phyloP scores from a whole-genome alignment of 2,113 vertebrate species.

The Rhabdomys dilectus region DNA sequence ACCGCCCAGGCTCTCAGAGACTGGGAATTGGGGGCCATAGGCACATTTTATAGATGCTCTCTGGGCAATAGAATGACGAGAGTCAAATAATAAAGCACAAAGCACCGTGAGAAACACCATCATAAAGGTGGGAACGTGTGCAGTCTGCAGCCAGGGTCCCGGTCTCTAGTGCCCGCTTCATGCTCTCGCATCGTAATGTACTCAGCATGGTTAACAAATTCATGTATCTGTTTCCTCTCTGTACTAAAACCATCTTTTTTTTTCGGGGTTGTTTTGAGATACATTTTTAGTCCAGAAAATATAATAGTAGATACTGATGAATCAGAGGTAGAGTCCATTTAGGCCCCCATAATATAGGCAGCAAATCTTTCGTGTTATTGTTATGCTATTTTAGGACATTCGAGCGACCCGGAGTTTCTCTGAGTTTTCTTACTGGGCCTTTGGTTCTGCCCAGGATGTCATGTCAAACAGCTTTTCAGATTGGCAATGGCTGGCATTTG shows the following conservation, averaged over 20 bases:
- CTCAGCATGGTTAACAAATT: background rate
- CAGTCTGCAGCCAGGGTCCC: rapidly evolving
- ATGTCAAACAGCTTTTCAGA: background rate
- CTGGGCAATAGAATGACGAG: background rate
- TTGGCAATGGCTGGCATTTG: background rate
- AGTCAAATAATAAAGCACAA: background rate
- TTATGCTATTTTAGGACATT: background rate
- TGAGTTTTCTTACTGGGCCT: background rate
- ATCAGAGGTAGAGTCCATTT: background rate
- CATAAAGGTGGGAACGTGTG: rapidly evolving
- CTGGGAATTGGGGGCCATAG: background rate
- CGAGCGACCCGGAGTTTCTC: background rate
- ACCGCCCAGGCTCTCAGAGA: slow-evolving; percentile 8
- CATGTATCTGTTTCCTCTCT: background rate
- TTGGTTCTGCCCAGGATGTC: background rate
- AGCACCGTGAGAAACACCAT: background rate
- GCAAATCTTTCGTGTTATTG: background rate
- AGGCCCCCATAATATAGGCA: background rate
- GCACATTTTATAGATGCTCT: background rate
- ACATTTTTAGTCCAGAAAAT: background rate
- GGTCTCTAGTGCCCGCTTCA: background rate
- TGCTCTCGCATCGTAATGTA: background rate
- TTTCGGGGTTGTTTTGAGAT: background rate
- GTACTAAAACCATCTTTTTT: background rate
- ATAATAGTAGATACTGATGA: background rate